These are phyloP conservation scores for Xenopus tropicalis DNA, from an alignment of 2,113 vertebrate genomes.

Conservation along the genomic window DNA sequence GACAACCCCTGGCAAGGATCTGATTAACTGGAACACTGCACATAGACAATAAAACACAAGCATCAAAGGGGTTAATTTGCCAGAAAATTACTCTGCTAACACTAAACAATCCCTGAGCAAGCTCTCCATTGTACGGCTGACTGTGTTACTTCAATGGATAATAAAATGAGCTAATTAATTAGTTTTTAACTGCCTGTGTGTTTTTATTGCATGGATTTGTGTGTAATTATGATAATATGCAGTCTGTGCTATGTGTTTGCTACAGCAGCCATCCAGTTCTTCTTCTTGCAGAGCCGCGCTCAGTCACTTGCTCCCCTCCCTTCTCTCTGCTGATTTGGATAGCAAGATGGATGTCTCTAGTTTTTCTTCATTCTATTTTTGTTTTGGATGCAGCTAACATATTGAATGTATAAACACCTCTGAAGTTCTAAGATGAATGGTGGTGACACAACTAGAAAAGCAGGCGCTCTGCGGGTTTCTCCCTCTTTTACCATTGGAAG, in stretches of 20 bases:
- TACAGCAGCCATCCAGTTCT: constrained; percentile 1
- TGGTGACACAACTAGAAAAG: constrained; percentile 15
- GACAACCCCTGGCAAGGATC: not conserved
- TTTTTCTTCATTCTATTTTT: constrained; percentile 36
- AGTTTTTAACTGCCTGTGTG: constrained; percentile 42
- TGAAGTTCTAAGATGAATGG: constrained; percentile 38
- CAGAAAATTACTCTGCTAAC: constrained; percentile 15
- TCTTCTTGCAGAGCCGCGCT: not conserved
- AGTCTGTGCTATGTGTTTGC: constrained; percentile 9
- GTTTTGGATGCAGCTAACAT: constrained; percentile 37
- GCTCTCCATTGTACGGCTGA: constrained; percentile 17
- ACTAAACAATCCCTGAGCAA: constrained; percentile 19
- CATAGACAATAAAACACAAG: not conserved
- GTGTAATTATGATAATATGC: constrained; percentile 43
- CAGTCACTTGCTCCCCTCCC: not conserved
- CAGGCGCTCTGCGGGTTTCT: not conserved
- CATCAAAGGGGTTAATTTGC: constrained; percentile 18
- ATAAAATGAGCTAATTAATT: constrained; percentile 43
- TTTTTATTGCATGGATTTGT: constrained; percentile 36
- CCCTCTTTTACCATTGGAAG: not conserved
- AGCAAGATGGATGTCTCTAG: constrained; percentile 30
- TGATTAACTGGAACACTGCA: constrained; percentile 2
- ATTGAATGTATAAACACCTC: constrained; percentile 39
- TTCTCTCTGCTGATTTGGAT: constrained; percentile 13
- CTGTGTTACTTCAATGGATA: constrained; percentile 36